A percentile compares a stretch with the other conserved stretches of the same genome.
Evolutionary conservation across 92 coral and sea anemone species (phyloP).

Genomic region (Epizoanthus scotinus): DNA sequence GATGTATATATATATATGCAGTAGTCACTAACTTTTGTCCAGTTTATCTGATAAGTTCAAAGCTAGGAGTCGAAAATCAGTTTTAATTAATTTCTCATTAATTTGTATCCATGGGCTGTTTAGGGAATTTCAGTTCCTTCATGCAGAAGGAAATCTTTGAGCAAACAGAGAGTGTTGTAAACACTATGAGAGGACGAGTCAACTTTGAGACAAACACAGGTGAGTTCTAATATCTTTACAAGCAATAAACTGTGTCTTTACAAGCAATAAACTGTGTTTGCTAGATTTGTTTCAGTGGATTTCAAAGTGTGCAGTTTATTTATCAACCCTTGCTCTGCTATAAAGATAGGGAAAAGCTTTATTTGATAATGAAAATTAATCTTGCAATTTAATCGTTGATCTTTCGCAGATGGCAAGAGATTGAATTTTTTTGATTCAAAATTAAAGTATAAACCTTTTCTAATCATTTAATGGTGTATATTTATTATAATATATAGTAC

Average conservation of each 20-base stretch:
- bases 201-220: conserved; percentile 88
- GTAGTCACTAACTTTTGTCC: not conserved
- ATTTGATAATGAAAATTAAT: no score
- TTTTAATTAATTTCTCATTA: not conserved
- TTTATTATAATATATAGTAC: no score
- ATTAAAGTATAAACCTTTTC: no score
- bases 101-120: conserved; percentile 22
- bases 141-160: conserved; percentile 99
- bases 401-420: no score
- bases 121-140: conserved; percentile 91
- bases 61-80: not conserved
- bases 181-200: conserved; percentile 97
- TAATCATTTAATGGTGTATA: no score
- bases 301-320: not conserved
- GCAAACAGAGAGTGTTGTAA: conserved; percentile 96
- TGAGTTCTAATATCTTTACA: conserved; percentile 26
- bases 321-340: not conserved
- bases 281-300: not conserved
- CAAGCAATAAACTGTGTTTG: not conserved
- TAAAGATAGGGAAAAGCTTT: no score
- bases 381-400: no score
- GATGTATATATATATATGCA: no score
- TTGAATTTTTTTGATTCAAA: no score
- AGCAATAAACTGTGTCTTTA: not conserved
- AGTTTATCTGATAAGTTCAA: not conserved